Base-by-base conservation (phyloP, 2,797 vertebrate genomes). In the Ataeniobius toweri region DNA sequence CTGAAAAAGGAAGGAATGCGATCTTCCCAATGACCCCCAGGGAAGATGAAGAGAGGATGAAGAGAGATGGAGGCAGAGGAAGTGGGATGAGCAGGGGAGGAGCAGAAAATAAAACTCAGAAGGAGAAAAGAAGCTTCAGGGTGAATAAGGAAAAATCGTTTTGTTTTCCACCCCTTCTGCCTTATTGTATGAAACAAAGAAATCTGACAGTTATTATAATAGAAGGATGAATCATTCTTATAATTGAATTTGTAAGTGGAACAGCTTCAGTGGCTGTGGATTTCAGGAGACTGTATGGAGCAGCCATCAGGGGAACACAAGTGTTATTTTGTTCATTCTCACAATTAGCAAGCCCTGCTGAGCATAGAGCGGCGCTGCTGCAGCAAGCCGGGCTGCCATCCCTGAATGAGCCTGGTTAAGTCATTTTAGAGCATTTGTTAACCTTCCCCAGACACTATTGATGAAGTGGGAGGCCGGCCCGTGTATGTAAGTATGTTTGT, bases 151-250 rank as follows among this genome's bases (percentile, higher is more conserved):
- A 80, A 86, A 69, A 93, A 92, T 91, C 83, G 87, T 94, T 94
- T 94, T 90, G 94, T 93, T 93, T 86, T 56, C 73, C 75, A 6
- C 36, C 20, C 75, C 85, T 80, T 83, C 78, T 91, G 89, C 85
- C 83, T 91, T 87, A 93, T 94, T 95, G 91, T 93, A 87, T 89
- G 90, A 90, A 93, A 94, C 90, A 91, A 94, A 87, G 90, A 93
- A 94, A 94, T 93, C 88, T 96, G 94, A 94, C 94, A 94, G 95
- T 93, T 88, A 93, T 94, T 94, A 94, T 94, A 94, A 95, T 92
- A 88, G 85, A 89, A 87, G 88, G 89, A 92, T 94, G 93, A 95
- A 93, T 95, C 93, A 94, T 88, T 94, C 80, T 72, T 81, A 41
- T 93, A 94, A 95, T 94, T 95, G 88, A 94, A 94, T 95, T 93